A percentile compares a stretch with the other conserved stretches of the same genome.
Evolutionary conservation across 2,888 invertebrate species (phyloP).

Genomic region (Arrhopalites spinosus): DNA sequence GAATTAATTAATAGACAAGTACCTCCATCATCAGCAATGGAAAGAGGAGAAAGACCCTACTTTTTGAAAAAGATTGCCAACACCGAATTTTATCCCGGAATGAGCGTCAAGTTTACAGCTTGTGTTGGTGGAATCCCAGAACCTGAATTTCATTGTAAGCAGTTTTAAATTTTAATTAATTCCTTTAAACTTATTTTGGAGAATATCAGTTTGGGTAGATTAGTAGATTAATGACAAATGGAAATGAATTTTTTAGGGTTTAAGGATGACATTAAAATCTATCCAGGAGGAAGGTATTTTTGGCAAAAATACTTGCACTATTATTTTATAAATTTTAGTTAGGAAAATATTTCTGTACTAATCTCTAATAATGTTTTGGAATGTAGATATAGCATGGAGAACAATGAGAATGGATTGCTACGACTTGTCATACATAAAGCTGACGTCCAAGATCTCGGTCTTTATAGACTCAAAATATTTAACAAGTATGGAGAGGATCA

Average conservation of each 20-base stretch:
- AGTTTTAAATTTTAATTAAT: too few species aligned
- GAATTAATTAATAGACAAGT: neutral
- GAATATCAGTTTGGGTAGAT: too few species aligned
- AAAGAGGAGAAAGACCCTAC: slow-evolving; percentile 71
- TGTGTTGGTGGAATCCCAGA: slow-evolving; percentile 86
- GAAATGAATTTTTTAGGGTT: slow-evolving; percentile 65
- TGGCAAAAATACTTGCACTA: too few species aligned
- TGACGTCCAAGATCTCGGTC: slow-evolving; percentile 74
- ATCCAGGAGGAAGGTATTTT: slow-evolving; percentile 71
- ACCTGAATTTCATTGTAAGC: slow-evolving; percentile 72
- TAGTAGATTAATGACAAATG: too few species aligned
- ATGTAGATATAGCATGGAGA: slow-evolving; percentile 82
- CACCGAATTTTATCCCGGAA: slow-evolving; percentile 81
- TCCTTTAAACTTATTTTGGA: too few species aligned
- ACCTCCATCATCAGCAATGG: neutral
- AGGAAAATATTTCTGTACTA: too few species aligned
- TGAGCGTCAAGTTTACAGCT: slow-evolving; percentile 92
- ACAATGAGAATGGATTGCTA: slow-evolving; percentile 79
- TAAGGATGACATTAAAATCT: slow-evolving; percentile 76
- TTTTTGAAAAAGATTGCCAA: slow-evolving; percentile 90
- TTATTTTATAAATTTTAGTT: too few species aligned
- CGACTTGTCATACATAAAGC: slow-evolving; percentile 74
- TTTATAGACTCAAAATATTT: slow-evolving; percentile 79
- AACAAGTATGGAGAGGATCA: slow-evolving; percentile 83
- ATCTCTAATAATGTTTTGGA: too few species aligned